These are phyloP conservation scores for Vidua macroura DNA, from an alignment of 2,113 vertebrate genomes.

Conservation along the genomic window DNA sequence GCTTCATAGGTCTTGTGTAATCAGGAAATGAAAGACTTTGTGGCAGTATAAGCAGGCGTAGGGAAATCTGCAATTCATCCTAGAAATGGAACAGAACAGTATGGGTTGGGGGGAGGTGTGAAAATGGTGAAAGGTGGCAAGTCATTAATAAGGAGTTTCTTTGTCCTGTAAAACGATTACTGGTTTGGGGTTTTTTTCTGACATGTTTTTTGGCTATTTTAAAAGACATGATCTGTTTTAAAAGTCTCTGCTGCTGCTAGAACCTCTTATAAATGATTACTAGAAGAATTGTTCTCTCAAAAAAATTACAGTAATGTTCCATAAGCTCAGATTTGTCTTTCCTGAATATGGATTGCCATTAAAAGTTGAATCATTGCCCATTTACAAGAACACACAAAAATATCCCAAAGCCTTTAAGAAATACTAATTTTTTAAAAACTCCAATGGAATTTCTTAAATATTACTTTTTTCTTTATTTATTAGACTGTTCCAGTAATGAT, in stretches of 20 bases:
- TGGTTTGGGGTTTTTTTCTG: background rate
- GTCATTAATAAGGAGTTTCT: background rate
- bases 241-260: background rate
- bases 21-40: constrained; percentile 35
- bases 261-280: background rate
- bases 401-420: background rate
- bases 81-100: background rate
- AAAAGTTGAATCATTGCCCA: background rate
- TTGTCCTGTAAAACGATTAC: background rate
- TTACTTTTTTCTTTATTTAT: background rate
- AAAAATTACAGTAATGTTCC: background rate
- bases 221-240: background rate
- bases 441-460: background rate
- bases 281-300: background rate
- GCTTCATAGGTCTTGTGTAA: constrained; percentile 44
- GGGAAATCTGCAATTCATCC: background rate
- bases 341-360: background rate
- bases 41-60: background rate
- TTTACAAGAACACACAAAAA: background rate
- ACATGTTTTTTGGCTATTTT: background rate
- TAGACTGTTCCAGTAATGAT: background rate
- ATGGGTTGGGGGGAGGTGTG: background rate
- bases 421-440: background rate
- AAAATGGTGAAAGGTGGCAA: background rate
- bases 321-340: background rate